These are phyloP conservation scores for Diorhabda sublineata DNA, from an alignment of 1,140 invertebrate genomes.

Conservation along the genomic window DNA sequence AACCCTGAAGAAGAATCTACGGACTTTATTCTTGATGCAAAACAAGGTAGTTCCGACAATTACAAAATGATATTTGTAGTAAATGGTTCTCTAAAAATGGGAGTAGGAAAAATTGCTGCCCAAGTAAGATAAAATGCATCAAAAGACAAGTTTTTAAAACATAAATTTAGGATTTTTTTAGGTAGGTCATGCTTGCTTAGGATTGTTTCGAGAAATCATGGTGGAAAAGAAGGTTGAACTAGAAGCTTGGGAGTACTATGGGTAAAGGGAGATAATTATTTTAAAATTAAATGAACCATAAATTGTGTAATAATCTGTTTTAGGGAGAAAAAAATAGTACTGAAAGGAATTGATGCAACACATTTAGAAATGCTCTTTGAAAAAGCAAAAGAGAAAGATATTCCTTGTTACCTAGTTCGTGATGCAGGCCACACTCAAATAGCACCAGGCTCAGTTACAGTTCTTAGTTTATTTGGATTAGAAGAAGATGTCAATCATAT, in stretches of 20 bases:
- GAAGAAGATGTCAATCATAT: constrained; percentile 49
- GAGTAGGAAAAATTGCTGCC: constrained; percentile 59
- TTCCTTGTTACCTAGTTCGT: constrained; percentile 56
- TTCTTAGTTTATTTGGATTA: constrained; percentile 51
- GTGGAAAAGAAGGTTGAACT: constrained; percentile 53
- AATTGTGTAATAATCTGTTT: constrained; percentile 20
- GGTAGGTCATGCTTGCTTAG: constrained; percentile 58
- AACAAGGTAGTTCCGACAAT: constrained; percentile 25
- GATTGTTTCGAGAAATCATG: constrained; percentile 51
- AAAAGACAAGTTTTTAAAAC: not conserved
- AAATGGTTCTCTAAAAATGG: constrained; percentile 58
- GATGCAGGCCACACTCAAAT: constrained; percentile 64
- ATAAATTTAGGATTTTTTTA: constrained; percentile 22
- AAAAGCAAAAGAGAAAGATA: constrained; percentile 48
- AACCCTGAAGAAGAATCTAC: constrained; percentile 46
- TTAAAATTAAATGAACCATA: too few relatives aligned
- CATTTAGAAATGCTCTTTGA: constrained; percentile 54
- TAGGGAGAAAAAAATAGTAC: constrained; percentile 60
- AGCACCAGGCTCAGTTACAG: constrained; percentile 49
- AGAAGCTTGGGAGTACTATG: constrained; percentile 4
- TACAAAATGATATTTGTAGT: constrained; percentile 67
- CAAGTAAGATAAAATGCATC: constrained; percentile 44
- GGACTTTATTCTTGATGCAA: constrained; percentile 25
- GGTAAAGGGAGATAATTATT: not conserved
- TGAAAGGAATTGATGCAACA: constrained; percentile 54